Conservation (phyloP, 2,888 invertebrate genomes). For the Aromia moschata region DNA sequence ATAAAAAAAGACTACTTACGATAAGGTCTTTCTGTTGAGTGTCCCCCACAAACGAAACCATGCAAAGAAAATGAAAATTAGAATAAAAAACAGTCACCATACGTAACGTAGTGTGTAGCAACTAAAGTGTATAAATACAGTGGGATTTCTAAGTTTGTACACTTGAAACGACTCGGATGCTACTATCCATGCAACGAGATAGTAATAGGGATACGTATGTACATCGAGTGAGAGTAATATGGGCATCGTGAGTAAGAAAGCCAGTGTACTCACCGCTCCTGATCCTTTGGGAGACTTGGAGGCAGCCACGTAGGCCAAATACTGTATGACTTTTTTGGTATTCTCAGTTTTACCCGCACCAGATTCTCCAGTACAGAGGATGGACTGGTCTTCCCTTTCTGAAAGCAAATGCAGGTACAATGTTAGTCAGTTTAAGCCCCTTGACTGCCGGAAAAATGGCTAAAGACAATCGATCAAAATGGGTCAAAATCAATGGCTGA, state of each 20-base stretch:
- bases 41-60: constrained; percentile 54
- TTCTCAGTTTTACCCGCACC: constrained; percentile 99
- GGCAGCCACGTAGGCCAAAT: constrained; percentile 98
- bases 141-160: constrained; percentile 13
- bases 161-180: constrained; percentile 8
- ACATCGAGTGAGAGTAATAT: neutral
- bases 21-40: constrained; percentile 63
- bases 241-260: neutral
- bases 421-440: no score
- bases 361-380: constrained; percentile 99
- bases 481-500: no score
- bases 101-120: constrained; percentile 23
- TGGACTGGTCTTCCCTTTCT: constrained; percentile 99
- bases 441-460: no score
- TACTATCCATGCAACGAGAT: constrained; percentile 15
- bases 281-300: constrained; percentile 93
- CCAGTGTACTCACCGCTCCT: constrained; percentile 77
- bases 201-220: constrained; percentile 1
- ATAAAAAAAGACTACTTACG: constrained; percentile 59
- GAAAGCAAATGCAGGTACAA: no score
- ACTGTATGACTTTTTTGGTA: constrained; percentile 99
- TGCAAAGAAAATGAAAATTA: constrained; percentile 59
- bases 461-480: no score
- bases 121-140: constrained; percentile 2
- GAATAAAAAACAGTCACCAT: constrained; percentile 42